These are phyloP conservation scores for Syrista parreyssii DNA, from an alignment of 2,888 invertebrate species.

Conservation along the genomic window DNA sequence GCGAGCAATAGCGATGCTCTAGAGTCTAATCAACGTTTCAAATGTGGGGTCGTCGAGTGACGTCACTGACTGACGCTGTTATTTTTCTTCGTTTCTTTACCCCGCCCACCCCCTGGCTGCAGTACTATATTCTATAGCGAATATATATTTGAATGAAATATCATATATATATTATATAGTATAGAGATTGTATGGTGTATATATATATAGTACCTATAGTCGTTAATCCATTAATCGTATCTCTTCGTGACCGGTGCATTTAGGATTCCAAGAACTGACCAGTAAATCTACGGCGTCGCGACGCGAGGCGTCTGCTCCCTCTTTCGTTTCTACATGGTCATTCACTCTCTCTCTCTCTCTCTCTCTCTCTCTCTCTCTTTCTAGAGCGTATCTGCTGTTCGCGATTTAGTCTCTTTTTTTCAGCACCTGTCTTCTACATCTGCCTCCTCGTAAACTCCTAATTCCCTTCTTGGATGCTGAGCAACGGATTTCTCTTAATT, in stretches of 20 bases:
- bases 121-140: background rate
- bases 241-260: constrained; percentile 2
- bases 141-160: background rate
- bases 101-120: background rate
- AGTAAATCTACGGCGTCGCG: background rate
- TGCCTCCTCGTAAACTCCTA: constrained; percentile 4
- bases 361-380: background rate
- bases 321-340: background rate
- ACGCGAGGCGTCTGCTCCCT: background rate
- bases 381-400: background rate
- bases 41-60: background rate
- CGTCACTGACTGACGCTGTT: background rate
- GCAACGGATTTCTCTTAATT: constrained; percentile 26
- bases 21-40: background rate
- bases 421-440: background rate
- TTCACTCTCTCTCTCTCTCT: background rate
- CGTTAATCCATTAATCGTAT: background rate
- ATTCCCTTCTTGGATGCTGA: constrained; percentile 9
- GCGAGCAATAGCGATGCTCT: background rate
- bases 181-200: no score
- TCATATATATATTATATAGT: background rate
- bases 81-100: background rate
- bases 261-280: background rate
- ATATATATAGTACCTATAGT: background rate
- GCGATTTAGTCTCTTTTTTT: background rate